Percentiles rank a stretch among this genome's conserved stretches.
Evolutionary conservation across 2,113 vertebrate genomes (phyloP).

Genomic region (Plecotus auritus): DNA sequence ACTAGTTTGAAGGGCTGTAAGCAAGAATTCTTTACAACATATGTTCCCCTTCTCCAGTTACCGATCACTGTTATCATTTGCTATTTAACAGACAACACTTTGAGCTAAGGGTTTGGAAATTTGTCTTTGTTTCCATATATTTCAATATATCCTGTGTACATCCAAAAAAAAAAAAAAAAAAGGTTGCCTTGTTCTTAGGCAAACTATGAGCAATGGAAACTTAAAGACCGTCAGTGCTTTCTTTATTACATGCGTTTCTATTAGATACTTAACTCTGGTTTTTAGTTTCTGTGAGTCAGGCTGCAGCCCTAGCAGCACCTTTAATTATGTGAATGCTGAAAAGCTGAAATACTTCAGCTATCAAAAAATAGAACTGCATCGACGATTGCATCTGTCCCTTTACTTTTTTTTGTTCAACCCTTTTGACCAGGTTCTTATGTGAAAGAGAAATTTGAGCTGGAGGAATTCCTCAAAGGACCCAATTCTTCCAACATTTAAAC

Average conservation of each 20-base stretch:
- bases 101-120: slow-evolving; percentile 18
- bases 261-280: slow-evolving; percentile 18
- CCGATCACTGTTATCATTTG: slow-evolving; percentile 30
- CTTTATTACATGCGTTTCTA: slow-evolving; percentile 43
- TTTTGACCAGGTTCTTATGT: slow-evolving; percentile 73
- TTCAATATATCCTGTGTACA: not conserved
- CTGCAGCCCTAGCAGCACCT: slow-evolving; percentile 14
- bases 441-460: slow-evolving; percentile 49
- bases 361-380: slow-evolving; percentile 67
- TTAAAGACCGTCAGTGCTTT: not conserved
- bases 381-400: slow-evolving; percentile 54
- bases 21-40: slow-evolving; percentile 31
- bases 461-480: not conserved
- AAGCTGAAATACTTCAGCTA: slow-evolving; percentile 67
- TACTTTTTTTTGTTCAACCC: slow-evolving; percentile 74
- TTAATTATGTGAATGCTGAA: slow-evolving; percentile 64
- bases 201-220: not conserved
- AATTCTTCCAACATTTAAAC: slow-evolving; percentile 79
- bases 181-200: slow-evolving; percentile 53
- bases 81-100: not conserved
- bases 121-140: slow-evolving; percentile 18
- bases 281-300: slow-evolving; percentile 18
- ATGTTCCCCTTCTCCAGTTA: slow-evolving; percentile 25
- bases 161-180: slow-evolving; percentile 41
- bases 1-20: not conserved